Evolutionary conservation across 2,113 vertebrate species (phyloP).

Genomic region (Clarias magur): DNA sequence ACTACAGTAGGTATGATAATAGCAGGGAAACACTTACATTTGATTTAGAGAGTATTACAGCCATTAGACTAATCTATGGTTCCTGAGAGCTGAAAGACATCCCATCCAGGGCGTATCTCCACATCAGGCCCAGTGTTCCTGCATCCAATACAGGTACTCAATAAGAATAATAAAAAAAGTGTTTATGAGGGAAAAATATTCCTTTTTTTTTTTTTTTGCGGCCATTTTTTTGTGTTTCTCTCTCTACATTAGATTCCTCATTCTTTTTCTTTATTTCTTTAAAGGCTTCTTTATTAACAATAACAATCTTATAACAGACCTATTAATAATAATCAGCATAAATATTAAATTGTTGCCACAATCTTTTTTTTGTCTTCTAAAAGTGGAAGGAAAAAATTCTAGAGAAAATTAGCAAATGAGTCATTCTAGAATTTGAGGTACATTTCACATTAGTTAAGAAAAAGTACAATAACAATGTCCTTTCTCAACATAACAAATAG

Average conservation of each 20-base stretch:
- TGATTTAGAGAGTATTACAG: not conserved
- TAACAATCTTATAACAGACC: not conserved
- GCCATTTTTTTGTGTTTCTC: not conserved
- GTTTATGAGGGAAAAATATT: no score
- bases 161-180: not conserved
- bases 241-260: not conserved
- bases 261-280: not conserved
- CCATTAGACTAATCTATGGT: not conserved
- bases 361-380: not conserved
- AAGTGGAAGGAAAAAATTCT: not conserved
- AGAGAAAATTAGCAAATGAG: not conserved
- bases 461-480: no score
- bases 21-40: no score
- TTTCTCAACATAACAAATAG: no score
- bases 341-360: not conserved
- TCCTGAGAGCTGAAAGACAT: not conserved
- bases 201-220: no score
- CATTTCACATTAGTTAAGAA: no score
- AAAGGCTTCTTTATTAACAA: not conserved
- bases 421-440: no score
- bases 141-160: not conserved
- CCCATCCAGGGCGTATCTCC: not conserved
- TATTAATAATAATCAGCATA: not conserved
- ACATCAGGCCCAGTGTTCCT: not conserved
- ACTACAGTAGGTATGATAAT: no score